Base-by-base conservation (phyloP, 2,888 invertebrate genomes). In the Cetonia aurata region DNA sequence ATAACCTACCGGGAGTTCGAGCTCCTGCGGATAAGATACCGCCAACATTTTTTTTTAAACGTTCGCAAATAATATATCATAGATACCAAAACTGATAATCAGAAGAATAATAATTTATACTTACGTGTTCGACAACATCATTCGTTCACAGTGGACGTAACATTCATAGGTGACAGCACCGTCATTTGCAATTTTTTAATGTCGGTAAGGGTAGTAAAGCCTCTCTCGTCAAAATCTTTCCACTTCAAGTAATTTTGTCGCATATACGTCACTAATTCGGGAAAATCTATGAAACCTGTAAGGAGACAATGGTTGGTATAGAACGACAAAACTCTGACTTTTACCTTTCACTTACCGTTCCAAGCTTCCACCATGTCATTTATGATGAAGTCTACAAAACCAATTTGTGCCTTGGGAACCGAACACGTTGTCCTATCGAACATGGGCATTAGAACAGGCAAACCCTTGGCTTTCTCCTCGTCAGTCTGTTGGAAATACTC, bases 401-500 rank as follows among this genome's bases (percentile, higher is more conserved):
- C 96, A 79, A 96, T 96, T 87, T 99, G 99, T 72, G 98, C 96
- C 86, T 97, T 95, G 67, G 99, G 98, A 82, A 99, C 95, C 80
- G 97, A 98, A 86, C 98, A 98, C 1, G 95, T 92, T 72, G 91
- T 89, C 77, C 98, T 90, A 85, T 99, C 98, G 85, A 99, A 99
- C 91, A 97, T 94, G 8, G 98, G 98, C 99, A 99, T 99, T 74
- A 98, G 96, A 8, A 99, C 95, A 0, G 99, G 98, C 79, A 99
- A 86, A 59, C 92, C 92, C 75, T 91, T 89, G 12, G 89, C 88
- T 81, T 96, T 96, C 86, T 99, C 99, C 82, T 98, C 98, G 81
- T 98, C 98, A 6, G 99, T 99, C 89, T 99, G 99, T 78, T 92
- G 90, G 86, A 97, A 99, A 86, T 99, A 99, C 83, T 99, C 99